Base-by-base conservation (phyloP, 2,113 vertebrate species). In the Ailurus styani region DNA sequence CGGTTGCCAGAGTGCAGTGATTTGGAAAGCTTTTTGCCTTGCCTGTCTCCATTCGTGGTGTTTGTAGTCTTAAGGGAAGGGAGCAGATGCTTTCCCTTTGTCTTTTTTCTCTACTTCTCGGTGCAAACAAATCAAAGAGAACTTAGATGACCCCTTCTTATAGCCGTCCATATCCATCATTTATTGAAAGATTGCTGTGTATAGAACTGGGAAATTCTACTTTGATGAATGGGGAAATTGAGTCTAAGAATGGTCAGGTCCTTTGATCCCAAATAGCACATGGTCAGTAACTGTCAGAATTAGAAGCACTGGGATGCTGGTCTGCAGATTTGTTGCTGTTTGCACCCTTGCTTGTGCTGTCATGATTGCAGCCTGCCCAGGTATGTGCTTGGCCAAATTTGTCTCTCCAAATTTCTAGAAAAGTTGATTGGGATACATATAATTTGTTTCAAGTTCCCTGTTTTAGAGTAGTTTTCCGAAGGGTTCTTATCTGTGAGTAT, bases 41-140 rank as follows among this genome's bases (percentile, higher is more conserved):
- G 27, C 17, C 42, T 13, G 10, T 29, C 54, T 47, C 75, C 9
- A 1, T 52, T 21, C 12, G 12, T 75, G 55, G 23, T 78, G 21
- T 66, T 83, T 92, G 21, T 89, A 10, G 40, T 87, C 94, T 45
- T 62, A 73, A 54, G 87, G n/a, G n/a, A 73, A 89, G 87, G 42
- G 37, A 25, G 55, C 23, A 11, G 27, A 55, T 54, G 37, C 62
- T 93, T 70, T 77, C 42, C 25, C 68, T 84, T 75, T 21, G 42
- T 68, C 60, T 50, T 92, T 50, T 92, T 95, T 95, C 45, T 84
- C 10, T 57, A 45, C 52, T 50, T 88, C 6, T 29, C 23, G 62
- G 29, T 14, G 60, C 47, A 81, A n/a, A 82, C 31, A 89, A 68
- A 87, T 20, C 10, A 54, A 42, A 29, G 75, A 66, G n/a, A 47